Evolutionary conservation across 2,797 vertebrate genomes (phyloP).

Genomic region (Kryptolebias ocellatus): DNA sequence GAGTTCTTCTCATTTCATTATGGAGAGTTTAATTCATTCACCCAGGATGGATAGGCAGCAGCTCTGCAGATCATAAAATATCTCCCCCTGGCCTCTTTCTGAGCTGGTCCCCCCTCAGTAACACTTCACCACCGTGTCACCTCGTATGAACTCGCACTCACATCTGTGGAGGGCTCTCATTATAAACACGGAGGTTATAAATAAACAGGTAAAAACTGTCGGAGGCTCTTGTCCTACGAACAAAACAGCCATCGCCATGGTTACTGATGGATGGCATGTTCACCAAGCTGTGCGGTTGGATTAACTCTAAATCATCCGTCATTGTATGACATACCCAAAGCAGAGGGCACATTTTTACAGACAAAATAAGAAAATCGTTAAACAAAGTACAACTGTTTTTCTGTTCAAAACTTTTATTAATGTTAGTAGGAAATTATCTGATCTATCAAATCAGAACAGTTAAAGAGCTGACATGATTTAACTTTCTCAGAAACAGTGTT

Average conservation of each 20-base stretch:
- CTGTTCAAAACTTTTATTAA: neutral
- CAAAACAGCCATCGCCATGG: slow-evolving; percentile 43
- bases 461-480: too few species aligned
- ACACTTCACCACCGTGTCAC: slow-evolving; percentile 17
- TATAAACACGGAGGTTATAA: slow-evolving; percentile 40
- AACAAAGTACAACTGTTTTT: neutral
- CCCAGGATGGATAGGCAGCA: slow-evolving; percentile 10
- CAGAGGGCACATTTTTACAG: neutral
- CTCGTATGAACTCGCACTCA: slow-evolving; percentile 25
- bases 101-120: slow-evolving; percentile 1
- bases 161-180: slow-evolving; percentile 25
- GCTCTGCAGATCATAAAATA: slow-evolving; percentile 1
- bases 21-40: slow-evolving; percentile 18
- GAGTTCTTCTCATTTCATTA: slow-evolving; percentile 31
- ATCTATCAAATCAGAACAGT: neutral
- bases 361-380: neutral
- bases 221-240: slow-evolving; percentile 24
- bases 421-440: neutral
- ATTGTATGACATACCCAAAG: slow-evolving; percentile 1
- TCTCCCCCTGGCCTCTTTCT: slow-evolving; percentile 12
- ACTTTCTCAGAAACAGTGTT: too few species aligned
- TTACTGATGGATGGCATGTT: slow-evolving; percentile 38
- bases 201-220: slow-evolving; percentile 49
- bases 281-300: slow-evolving; percentile 2
- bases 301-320: slow-evolving; percentile 12